phyloP scores from a whole-genome alignment of 2,888 invertebrate species.

The Alviniconcha strummeri region DNA sequence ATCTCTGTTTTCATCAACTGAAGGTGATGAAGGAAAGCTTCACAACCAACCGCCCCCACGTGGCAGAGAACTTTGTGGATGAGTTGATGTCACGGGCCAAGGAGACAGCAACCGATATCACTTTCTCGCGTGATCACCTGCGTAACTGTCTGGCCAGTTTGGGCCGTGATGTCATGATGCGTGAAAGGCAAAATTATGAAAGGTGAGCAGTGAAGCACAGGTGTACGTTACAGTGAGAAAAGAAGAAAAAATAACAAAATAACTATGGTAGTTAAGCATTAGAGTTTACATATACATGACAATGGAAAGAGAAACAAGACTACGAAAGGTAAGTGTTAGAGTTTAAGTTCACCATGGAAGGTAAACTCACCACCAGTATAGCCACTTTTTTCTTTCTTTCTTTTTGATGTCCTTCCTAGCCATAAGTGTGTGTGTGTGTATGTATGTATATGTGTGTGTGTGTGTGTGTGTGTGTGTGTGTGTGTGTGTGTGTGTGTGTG shows the following conservation, averaged over 20 bases:
- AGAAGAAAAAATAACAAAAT: too few relatives aligned
- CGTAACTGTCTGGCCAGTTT: constrained; percentile 64
- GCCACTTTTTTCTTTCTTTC: neutral
- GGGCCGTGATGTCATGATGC: constrained; percentile 64
- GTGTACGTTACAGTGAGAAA: too few relatives aligned
- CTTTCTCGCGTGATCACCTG: constrained; percentile 64
- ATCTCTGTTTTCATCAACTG: neutral
- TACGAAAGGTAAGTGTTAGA: too few relatives aligned
- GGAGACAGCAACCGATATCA: constrained; percentile 56
- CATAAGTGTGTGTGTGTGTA: neutral
- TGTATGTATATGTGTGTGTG: neutral
- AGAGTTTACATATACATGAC: too few relatives aligned
- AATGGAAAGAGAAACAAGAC: too few relatives aligned
- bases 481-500: neutral
- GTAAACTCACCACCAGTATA: too few relatives aligned
- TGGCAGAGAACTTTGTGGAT: constrained; percentile 68
- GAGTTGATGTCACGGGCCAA: constrained; percentile 55
- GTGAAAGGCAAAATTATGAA: constrained; percentile 70
- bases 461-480: neutral
- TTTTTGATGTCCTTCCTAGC: neutral
- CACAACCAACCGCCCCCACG: constrained; percentile 68
- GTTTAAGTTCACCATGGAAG: too few relatives aligned
- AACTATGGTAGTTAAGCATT: too few relatives aligned
- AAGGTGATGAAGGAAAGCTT: constrained; percentile 72
- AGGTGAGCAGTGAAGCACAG: constrained; percentile 50